These are phyloP conservation scores for Eupithecia insigniata DNA, from an alignment of 2,888 invertebrate genomes.

Conservation along the genomic window DNA sequence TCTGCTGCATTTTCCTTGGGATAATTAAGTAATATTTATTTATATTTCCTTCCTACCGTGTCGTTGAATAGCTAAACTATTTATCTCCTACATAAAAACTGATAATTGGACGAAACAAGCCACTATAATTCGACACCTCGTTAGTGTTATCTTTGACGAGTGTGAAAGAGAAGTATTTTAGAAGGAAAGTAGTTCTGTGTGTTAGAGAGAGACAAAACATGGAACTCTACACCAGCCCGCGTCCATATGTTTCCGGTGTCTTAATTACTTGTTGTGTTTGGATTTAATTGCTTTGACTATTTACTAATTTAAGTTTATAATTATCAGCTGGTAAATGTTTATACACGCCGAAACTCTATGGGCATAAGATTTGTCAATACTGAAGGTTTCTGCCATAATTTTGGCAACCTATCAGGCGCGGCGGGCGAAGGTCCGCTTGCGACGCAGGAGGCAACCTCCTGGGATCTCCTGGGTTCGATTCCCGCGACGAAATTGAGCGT, in stretches of 20 bases:
- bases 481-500: too few species aligned
- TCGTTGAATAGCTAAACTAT: background rate
- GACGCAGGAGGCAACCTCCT: too few species aligned
- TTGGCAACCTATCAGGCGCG: too few species aligned
- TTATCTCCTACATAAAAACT: constrained; percentile 10
- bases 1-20: too few species aligned
- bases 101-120: constrained; percentile 43
- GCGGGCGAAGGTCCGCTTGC: too few species aligned
- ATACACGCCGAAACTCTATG: background rate
- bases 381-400: background rate
- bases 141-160: constrained; percentile 28
- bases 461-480: too few species aligned
- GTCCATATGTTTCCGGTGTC: constrained; percentile 70
- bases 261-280: constrained; percentile 68
- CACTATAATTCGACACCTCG: constrained; percentile 41
- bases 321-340: background rate
- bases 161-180: constrained; percentile 18
- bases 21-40: background rate
- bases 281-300: constrained; percentile 59
- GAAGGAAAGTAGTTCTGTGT: background rate
- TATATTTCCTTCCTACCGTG: background rate
- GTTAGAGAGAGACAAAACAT: constrained; percentile 9
- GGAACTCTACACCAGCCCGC: constrained; percentile 67
- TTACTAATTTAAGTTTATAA: constrained; percentile 22
- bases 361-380: background rate